Base-by-base conservation (phyloP, 2,113 vertebrate genomes). In the Jaculus jaculus region DNA sequence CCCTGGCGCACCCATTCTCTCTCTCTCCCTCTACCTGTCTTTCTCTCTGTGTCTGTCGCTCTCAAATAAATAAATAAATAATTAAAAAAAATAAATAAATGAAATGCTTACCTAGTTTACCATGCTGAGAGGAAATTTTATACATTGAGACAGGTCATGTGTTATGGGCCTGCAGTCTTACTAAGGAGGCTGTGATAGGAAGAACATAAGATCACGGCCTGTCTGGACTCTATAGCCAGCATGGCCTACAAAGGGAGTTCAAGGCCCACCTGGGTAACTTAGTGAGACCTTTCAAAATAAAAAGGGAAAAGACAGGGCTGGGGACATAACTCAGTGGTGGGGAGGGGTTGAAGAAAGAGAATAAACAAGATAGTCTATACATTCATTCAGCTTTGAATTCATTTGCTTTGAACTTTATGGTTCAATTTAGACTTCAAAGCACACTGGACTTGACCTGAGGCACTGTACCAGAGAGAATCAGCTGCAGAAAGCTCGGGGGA, bases 341-440 rank as follows among this genome's bases (percentile, higher is more conserved):
- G 65, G 26, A 34, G 17, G 26, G 20, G 13, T 2, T 10, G 7
- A 23, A 39, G 60, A 65, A 7, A 42, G 17, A 82, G 17, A 82
- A 17, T 32, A n/a, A 34, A 11, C 5, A 68, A 26, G 23, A 63
- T 61, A 8, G 34, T 28, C 34, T 8, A 13, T 37, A 63, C 23
- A 85, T 58, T 85, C 66, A 85, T 34, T 58, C 84, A 30, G 3
- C 58, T 65, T 61, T 71, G 69, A 30, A 24, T 63, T 88, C 16
- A 61, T 8, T 95, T 75, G 16, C 83, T 93, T 94, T 80, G 42
- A 71, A 93, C 69, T 96, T 47, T 42, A 26, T 68, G 66, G 32
- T 86, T 93, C 61, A 42, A 1, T 95, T 87, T 63, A 82, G 71
- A 93, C 47, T 87, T 93, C 73, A 87, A 81, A 81, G 68, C 26